phyloP scores from a whole-genome alignment of 2,888 invertebrate species.

The Sabatieria punctata region DNA sequence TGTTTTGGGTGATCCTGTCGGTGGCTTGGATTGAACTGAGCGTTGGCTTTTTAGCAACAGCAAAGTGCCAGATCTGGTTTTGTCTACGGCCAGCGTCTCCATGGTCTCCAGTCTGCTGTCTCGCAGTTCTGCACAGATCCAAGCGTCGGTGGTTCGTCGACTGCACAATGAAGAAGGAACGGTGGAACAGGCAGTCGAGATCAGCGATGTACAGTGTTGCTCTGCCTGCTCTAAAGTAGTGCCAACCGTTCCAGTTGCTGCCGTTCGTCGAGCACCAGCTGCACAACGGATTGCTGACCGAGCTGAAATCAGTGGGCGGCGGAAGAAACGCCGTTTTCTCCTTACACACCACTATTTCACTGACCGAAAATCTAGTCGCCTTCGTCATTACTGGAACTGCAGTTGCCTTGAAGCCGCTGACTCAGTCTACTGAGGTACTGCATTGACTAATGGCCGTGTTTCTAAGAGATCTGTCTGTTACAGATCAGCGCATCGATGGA shows the following conservation, averaged over 20 bases:
- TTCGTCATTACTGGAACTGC: slow-evolving; percentile 77
- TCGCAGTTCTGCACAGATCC: too few relatives aligned
- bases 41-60: too few relatives aligned
- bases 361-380: slow-evolving; percentile 71
- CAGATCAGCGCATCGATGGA: too few relatives aligned
- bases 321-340: slow-evolving; percentile 89
- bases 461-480: too few relatives aligned
- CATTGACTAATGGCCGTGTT: too few relatives aligned
- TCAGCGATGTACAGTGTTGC: too few relatives aligned
- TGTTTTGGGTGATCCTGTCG: too few relatives aligned
- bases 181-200: slow-evolving; percentile 51
- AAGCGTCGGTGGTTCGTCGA: too few relatives aligned
- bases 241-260: slow-evolving; percentile 52
- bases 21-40: too few relatives aligned
- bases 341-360: slow-evolving; percentile 55
- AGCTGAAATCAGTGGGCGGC: slow-evolving; percentile 57
- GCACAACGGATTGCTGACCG: slow-evolving; percentile 71
- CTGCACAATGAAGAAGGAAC: not conserved
- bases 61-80: slow-evolving; percentile 78
- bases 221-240: too few relatives aligned
- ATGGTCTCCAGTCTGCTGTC: not conserved
- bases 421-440: too few relatives aligned
- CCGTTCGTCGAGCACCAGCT: slow-evolving; percentile 91
- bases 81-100: slow-evolving; percentile 48
- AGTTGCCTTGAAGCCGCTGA: slow-evolving; percentile 52